Conservation (phyloP, 2,797 vertebrate genomes). For the Karalla daura region DNA sequence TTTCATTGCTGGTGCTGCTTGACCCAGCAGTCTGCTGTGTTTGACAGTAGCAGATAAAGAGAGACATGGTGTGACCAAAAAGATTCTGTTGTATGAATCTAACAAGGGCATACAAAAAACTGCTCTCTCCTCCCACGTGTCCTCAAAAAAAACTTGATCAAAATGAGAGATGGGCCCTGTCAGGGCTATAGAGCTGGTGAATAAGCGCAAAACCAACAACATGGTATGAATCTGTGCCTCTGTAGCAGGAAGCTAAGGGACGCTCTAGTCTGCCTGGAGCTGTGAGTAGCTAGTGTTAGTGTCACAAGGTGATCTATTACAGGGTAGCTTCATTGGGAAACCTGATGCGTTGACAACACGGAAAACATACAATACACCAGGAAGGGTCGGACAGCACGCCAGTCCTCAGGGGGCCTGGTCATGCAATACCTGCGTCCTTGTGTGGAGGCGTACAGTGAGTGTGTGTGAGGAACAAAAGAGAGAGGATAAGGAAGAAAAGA, state of each 20-base stretch:
- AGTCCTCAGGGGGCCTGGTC: slow-evolving; percentile 50
- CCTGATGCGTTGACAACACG: slow-evolving; percentile 44
- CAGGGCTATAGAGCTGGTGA: background rate
- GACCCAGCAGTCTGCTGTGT: too few relatives aligned
- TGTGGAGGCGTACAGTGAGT: background rate
- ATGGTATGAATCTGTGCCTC: too few relatives aligned
- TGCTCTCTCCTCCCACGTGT: too few relatives aligned
- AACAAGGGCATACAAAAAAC: background rate
- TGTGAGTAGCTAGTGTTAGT: slow-evolving; percentile 22
- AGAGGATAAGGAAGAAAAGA: background rate
- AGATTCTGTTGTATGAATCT: background rate
- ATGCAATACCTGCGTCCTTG: slow-evolving; percentile 52
- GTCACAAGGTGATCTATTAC: slow-evolving; percentile 63
- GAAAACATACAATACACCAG: slow-evolving; percentile 51
- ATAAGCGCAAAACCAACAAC: background rate
- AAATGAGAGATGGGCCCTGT: background rate
- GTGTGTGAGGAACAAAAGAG: background rate
- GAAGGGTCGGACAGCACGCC: slow-evolving; percentile 31
- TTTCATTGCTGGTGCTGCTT: too few relatives aligned
- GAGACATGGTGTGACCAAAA: too few relatives aligned
- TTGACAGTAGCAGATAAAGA: too few relatives aligned
- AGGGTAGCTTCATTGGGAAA: slow-evolving; percentile 54
- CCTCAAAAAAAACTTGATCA: background rate
- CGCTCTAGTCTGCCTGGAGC: slow-evolving; percentile 5
- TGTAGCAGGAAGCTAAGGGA: slow-evolving; percentile 18